Evolutionary conservation across 1,140 invertebrate genomes (phyloP), one percentile per base, ranked within the genome.

Genomic region (Drosophila erecta): DNA sequence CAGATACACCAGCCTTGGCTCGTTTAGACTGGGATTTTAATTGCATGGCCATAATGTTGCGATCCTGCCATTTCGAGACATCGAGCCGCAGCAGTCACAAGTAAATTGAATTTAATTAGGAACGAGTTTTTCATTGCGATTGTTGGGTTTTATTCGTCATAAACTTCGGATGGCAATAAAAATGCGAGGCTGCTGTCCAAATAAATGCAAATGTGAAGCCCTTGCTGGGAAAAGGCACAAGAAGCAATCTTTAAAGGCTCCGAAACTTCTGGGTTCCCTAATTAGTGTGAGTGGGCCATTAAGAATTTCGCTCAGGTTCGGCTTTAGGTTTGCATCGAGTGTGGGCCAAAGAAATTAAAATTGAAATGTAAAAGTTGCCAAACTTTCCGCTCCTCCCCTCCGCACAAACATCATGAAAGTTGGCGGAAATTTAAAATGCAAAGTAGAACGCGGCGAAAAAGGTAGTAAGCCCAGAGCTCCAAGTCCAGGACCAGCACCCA

Each of bases 51-150:
- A 89, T 87, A 87, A 80, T 55, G 76, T 79, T 75, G 43, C 43
- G 49, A 38, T 50, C 30, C 71, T 43, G 14, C 33, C 30, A 43
- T 17, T 35, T 51, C 38, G 49, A 44, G 43, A 76, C 43, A 56
- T 49, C 56, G 43, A 46, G 69, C 69, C 61, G 58, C 55, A 87
- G 72, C 71, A 73, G 79, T 76, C 69, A 53, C 62, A 84, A 89
- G 84, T 87, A 64, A 87, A 87, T 89, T 89, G 84, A 87, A 87
- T 90, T 89, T 84, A 89, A 87, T 87, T 87, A 73, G 76, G 64
- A 73, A 66, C 49, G 76, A 58, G 87, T 79, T 79, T 89, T 87
- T 76, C 51, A 71, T 83, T 78, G 77, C 87, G 69, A 86, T 86
- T 87, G 83, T 76, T 83, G 66, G 67, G 62, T 86, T 86, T 79